These are phyloP conservation scores for Drosophila peninsularis DNA, from an alignment of 2,888 invertebrate genomes.

Conservation along the genomic window DNA sequence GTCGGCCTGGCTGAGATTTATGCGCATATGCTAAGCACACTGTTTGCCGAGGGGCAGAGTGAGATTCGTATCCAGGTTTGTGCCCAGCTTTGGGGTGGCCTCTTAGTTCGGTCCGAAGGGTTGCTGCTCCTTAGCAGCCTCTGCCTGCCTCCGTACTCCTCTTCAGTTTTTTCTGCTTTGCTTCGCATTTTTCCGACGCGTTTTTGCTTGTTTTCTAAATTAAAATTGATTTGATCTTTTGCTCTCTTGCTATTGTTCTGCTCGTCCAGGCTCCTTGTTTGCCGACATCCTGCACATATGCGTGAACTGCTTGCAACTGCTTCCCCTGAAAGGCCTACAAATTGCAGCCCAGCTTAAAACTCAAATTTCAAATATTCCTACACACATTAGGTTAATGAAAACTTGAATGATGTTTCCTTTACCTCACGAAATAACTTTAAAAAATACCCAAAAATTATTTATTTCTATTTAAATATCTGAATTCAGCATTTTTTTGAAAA, in stretches of 20 bases:
- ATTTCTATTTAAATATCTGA: no score
- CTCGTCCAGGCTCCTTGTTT: constrained; percentile 14
- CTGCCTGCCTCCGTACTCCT: no score
- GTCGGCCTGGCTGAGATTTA: constrained; percentile 72
- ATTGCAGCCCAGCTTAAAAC: no score
- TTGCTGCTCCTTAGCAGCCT: constrained; percentile 31
- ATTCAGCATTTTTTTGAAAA: no score
- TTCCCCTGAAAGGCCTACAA: not conserved
- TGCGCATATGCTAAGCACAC: constrained; percentile 81
- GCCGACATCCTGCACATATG: constrained; percentile 54
- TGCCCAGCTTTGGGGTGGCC: constrained; percentile 59
- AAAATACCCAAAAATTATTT: no score
- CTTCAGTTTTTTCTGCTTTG: constrained; percentile 53
- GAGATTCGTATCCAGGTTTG: constrained; percentile 13
- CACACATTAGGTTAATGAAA: no score
- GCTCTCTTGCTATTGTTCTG: constrained; percentile 50
- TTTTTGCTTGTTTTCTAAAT: constrained; percentile 76
- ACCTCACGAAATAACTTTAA: no score
- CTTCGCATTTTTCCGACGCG: constrained; percentile 63
- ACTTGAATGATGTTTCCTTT: no score
- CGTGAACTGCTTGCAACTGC: constrained; percentile 22
- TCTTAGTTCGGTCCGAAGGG: constrained; percentile 50
- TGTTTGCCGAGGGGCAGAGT: constrained; percentile 39
- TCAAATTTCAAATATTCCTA: no score
- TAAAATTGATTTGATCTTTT: constrained; percentile 81